Conservation (phyloP, 2,797 vertebrate genomes). For the Sebastolobus altivelis region DNA sequence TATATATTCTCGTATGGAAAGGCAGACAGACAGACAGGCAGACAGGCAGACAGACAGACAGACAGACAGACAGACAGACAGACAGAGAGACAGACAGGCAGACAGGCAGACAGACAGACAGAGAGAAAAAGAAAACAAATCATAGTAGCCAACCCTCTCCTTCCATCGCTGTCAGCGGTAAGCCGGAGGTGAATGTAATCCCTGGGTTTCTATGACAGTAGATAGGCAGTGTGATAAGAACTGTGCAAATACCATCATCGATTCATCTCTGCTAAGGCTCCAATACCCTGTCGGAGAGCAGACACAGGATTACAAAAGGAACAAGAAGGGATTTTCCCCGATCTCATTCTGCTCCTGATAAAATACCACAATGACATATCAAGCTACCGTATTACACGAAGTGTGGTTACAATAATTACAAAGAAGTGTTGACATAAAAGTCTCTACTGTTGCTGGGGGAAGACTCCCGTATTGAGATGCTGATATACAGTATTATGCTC, state of each 20-base stretch:
- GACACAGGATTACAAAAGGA: slow-evolving; percentile 68
- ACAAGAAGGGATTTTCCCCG: slow-evolving; percentile 62
- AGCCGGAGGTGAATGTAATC: slow-evolving; percentile 57
- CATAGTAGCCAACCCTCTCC: not conserved
- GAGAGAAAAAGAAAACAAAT: slow-evolving; percentile 9
- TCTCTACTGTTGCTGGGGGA: not conserved
- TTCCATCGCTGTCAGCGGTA: slow-evolving; percentile 39
- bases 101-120: not conserved
- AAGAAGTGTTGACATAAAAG: slow-evolving; percentile 23
- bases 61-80: not conserved
- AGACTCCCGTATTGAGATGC: not conserved
- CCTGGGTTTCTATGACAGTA: slow-evolving; percentile 66
- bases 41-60: too few species aligned
- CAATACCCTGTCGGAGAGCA: slow-evolving; percentile 54
- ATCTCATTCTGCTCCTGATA: slow-evolving; percentile 66
- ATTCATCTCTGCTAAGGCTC: slow-evolving; percentile 65
- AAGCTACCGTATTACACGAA: slow-evolving; percentile 12
- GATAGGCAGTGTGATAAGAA: slow-evolving; percentile 69
- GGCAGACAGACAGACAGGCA: not conserved
- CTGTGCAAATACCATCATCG: slow-evolving; percentile 72
- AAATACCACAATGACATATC: slow-evolving; percentile 56
- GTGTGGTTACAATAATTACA: slow-evolving; percentile 20
- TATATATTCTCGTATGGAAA: not conserved
- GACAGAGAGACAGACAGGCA: not conserved
- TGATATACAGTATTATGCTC: not conserved